Evolutionary conservation across 1,140 invertebrate species (phyloP).

Genomic region (Solenopsis fugax): DNA sequence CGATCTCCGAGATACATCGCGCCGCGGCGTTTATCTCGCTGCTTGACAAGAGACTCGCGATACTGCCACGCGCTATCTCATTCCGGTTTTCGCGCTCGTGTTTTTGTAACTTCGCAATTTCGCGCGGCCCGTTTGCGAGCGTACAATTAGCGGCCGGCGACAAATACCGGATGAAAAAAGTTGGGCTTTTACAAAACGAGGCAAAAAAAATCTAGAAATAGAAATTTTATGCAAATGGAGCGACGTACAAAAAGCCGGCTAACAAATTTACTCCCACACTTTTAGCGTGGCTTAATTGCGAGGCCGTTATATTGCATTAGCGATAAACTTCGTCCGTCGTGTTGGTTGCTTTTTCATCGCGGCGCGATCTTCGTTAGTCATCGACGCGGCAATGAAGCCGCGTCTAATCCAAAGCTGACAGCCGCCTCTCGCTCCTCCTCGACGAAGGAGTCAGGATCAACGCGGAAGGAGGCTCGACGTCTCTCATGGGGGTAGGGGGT

Average conservation of each 20-base stretch:
- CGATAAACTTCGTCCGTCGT: neutral
- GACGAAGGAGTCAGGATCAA: neutral
- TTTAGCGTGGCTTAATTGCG: neutral
- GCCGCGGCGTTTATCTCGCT: constrained; percentile 25
- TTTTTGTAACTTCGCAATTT: constrained; percentile 27
- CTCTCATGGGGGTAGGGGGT: neutral
- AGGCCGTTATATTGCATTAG: neutral
- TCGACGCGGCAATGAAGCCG: neutral
- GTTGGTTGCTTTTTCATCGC: neutral
- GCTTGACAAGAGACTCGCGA: constrained; percentile 47
- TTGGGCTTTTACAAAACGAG: neutral
- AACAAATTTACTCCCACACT: constrained; percentile 2
- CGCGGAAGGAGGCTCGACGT: constrained; percentile 24
- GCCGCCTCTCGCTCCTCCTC: neutral
- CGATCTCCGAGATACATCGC: constrained; percentile 48
- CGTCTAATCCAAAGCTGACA: constrained; percentile 1
- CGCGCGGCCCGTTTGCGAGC: constrained; percentile 11
- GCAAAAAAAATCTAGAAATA: neutral
- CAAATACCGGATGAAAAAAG: constrained; percentile 34
- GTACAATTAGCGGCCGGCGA: constrained; percentile 51
- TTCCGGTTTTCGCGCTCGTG: constrained; percentile 38
- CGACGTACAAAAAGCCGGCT: neutral
- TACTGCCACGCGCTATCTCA: constrained; percentile 38
- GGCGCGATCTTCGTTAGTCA: neutral
- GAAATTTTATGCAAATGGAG: constrained; percentile 46